Conservation (phyloP, 2,797 vertebrate genomes). For the Crax fasciolata region DNA sequence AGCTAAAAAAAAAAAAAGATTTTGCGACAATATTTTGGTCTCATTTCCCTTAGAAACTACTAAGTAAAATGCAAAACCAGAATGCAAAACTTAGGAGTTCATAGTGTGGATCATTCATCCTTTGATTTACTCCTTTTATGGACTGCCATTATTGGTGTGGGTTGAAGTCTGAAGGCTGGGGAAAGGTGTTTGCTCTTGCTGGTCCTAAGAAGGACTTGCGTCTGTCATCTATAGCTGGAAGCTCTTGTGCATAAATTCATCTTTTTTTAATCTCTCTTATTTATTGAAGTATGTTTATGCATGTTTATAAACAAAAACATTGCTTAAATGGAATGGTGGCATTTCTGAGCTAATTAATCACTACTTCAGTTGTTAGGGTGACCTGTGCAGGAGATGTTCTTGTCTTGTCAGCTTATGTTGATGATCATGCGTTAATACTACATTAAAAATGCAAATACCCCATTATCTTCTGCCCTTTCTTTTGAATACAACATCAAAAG, state of each 20-base stretch:
- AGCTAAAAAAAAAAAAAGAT: not conserved
- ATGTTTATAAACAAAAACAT: not conserved
- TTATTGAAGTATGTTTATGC: not conserved
- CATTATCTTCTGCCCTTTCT: slow-evolving; percentile 26
- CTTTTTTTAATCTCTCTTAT: not conserved
- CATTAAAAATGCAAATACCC: slow-evolving; percentile 42
- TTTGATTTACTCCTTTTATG: not conserved
- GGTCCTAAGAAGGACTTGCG: not conserved
- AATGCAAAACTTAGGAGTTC: not conserved
- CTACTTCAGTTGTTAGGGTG: not conserved
- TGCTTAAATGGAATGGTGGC: not conserved
- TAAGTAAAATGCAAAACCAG: not conserved
- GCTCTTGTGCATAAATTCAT: not conserved
- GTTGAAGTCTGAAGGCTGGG: not conserved
- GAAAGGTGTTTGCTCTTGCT: not conserved
- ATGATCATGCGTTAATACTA: slow-evolving; percentile 25
- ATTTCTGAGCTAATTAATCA: not conserved
- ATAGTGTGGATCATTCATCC: not conserved
- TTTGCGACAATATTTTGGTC: not conserved
- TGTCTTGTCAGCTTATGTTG: not conserved
- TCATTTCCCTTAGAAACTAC: not conserved
- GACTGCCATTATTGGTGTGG: not conserved
- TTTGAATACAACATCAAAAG: slow-evolving; percentile 67
- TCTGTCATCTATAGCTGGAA: not conserved
- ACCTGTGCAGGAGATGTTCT: not conserved